Base-by-base conservation (phyloP, 2,888 invertebrate genomes). In the Pterostichus niger region DNA sequence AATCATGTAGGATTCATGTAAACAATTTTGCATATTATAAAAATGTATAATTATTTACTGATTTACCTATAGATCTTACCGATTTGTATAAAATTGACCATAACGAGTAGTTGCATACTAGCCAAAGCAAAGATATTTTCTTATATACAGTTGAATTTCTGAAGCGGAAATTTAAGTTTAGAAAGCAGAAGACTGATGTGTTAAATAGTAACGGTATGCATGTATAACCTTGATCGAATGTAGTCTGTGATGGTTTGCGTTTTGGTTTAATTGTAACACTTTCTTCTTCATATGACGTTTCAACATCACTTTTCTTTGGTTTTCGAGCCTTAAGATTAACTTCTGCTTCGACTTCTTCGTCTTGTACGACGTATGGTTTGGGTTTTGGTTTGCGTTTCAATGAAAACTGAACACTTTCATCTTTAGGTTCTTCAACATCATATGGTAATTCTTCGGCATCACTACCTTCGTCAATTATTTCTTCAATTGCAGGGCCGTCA, bases 201-300 rank as follows among this genome's bases (percentile, higher is more conserved):
- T 40, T 11, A 71, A 44, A 71, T 49, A 52, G 52, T 49, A 75
- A 49, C 33, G 17, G 13, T 44, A 61, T 46, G 52, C 44, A 76
- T 79, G 84, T 86, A 88, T 40, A 92, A 93, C 94, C 95, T 92
- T 94, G 93, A 85, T 94, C 92, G 87, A 93, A 93, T 59, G 94
- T 91, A 76, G 92, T 92, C 85, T 93, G 92, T 83, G 94, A 92
- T 85, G 93, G 92, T 89, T 94, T 95, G 85, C 92, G 91, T 86
- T 94, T 94, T 86, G 95, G 91, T 88, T 94, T 95, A 78, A 96
- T 90, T 83, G 94, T 94, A 24, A 77, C 24, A 10, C 93, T 93
- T 87, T 94, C 94, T 89, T 94, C 95, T 88, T 93, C 93, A 87
- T 91, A 93, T 1, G 89, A 88, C 5, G 90, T 87, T 84, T 92